Percentiles rank a stretch among this genome's conserved stretches.
Conservation (phyloP, 2,888 invertebrate genomes). For the Lithophane semibrunnea region DNA sequence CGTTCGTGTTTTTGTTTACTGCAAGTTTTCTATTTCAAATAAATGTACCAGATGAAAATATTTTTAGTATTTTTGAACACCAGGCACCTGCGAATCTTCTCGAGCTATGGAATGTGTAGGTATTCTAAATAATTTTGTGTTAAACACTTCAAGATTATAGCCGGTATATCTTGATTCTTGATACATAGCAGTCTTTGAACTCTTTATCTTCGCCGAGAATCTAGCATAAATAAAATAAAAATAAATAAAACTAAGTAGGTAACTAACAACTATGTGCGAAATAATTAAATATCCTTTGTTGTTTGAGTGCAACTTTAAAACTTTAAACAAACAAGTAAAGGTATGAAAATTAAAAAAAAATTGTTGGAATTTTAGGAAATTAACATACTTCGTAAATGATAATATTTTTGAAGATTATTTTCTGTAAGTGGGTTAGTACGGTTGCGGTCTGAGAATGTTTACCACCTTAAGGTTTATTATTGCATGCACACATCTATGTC, state of each 20-base stretch:
- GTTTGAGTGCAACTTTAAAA: conserved; percentile 3
- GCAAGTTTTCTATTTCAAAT: conserved; percentile 47
- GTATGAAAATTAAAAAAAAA: conserved; percentile 1
- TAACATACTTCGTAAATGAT: no score
- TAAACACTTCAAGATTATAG: conserved; percentile 52
- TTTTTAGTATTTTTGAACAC: conserved; percentile 55
- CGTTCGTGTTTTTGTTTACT: conserved; percentile 41
- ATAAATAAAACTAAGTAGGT: conserved; percentile 13
- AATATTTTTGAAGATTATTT: no score
- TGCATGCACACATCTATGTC: no score
- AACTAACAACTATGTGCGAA: conserved; percentile 29
- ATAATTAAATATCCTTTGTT: neutral
- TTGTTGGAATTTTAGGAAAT: neutral
- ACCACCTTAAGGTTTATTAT: no score
- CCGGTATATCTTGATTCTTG: conserved; percentile 43
- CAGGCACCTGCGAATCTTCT: conserved; percentile 45
- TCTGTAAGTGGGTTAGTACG: no score
- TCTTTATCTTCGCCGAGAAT: conserved; percentile 40
- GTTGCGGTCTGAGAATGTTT: no score
- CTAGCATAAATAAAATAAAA: conserved; percentile 2
- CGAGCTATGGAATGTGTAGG: conserved; percentile 50
- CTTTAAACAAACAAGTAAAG: neutral
- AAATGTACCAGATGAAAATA: conserved; percentile 54
- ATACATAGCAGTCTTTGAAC: conserved; percentile 56
- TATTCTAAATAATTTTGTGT: conserved; percentile 51